Evolutionary conservation across 2,888 invertebrate species (phyloP), one percentile per base, ranked within the genome.

Genomic region (Drosophila picticornis): DNA sequence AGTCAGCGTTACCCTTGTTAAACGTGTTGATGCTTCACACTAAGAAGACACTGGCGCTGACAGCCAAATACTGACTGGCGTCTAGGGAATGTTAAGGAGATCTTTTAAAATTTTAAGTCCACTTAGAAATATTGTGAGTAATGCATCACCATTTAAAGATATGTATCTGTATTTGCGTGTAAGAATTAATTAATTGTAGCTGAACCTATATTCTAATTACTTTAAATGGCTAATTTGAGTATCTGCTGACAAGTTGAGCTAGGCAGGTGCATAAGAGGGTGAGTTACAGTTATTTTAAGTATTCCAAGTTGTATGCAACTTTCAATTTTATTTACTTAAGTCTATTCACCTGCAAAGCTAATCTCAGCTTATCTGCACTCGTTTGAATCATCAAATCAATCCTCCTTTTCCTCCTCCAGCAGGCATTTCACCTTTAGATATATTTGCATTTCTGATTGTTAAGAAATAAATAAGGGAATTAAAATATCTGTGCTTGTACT

Each of bases 11-110:
- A 64, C 53, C 66, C 56, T 69, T 76, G 72, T 72, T 65, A 74
- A 79, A 84, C 90, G 86, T 84, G 86, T 72, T 69, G 75, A 84
- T 90, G 57, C 73, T 72, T 68, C 74, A 88, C 74, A 70, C 75
- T 68, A 62, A 77, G 66, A 59, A 68, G 52, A 63, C 70, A 77
- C 69, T 70, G 48, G 22, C 65, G 40, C 46, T 62, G 85, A 75
- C 75, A 72, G 59, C 50, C 43, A 64, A 60, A 68, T 61, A 46
- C 71, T 64, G 59, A 69, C 66, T 62, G 55, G 29, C 40, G 36
- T 29, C 63, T 19, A 29, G 46, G 64, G 56, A 64, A 61, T 51
- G 13, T 27, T 66, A 10, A 63, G 61, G 32, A 72, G 48, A 48
- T 56, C 27, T n/a, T 43, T 19, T 10, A 27, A 19, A 66, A 71